Conservation (phyloP, 2,888 invertebrate genomes). For the Artemia sinica region DNA sequence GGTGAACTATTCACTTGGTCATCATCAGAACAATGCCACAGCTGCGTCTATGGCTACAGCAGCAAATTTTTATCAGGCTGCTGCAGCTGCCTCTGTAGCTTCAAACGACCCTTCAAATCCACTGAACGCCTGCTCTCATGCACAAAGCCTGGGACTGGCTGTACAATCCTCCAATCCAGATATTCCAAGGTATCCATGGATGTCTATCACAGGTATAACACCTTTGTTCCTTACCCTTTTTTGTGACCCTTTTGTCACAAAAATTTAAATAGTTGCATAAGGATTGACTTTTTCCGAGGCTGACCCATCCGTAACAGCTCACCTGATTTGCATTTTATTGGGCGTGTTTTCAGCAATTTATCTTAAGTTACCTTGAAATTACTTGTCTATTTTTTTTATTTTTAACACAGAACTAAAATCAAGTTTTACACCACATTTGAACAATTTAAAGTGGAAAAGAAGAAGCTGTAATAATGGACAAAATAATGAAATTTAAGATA, state of each 20-base stretch:
- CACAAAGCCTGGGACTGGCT: conserved; percentile 20
- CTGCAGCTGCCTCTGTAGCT: conserved; percentile 22
- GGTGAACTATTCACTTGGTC: conserved; percentile 58
- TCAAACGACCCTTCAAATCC: conserved; percentile 21
- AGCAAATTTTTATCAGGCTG: conserved; percentile 65
- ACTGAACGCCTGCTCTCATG: conserved; percentile 21
- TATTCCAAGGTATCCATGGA: conserved; percentile 86
- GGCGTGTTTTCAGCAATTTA: no score
- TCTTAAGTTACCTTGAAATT: no score
- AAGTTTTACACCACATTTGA: no score
- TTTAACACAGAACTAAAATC: no score
- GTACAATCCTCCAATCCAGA: conserved; percentile 54
- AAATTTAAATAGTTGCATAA: neutral
- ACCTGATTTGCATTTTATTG: no score
- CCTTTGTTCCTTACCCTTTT: neutral
- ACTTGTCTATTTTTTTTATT: no score
- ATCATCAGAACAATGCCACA: conserved; percentile 46
- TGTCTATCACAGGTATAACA: conserved; percentile 79
- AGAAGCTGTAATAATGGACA: no score
- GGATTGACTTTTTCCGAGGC: no score
- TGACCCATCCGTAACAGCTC: no score
- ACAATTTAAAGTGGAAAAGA: no score
- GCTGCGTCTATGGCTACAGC: conserved; percentile 37
- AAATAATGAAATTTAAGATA: no score
- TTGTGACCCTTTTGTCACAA: neutral